Base-by-base conservation (phyloP, 2,888 invertebrate genomes). In the Loripinus fragilis region DNA sequence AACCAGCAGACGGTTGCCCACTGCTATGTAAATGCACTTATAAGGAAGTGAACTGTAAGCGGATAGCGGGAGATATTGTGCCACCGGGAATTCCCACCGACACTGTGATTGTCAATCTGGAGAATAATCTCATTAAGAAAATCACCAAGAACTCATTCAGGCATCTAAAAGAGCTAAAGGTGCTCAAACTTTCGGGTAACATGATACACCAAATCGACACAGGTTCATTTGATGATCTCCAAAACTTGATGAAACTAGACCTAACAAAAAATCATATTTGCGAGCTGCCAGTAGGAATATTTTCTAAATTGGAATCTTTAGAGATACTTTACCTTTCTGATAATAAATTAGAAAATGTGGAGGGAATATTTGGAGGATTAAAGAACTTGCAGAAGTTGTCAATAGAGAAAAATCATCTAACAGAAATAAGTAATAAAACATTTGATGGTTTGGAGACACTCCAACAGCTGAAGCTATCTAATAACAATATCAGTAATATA, bases 271-370 rank as follows among this genome's bases (percentile, higher is more conserved):
- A 86, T 60, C 33, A 70, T 7, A n/a, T 86, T 2, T 41, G 5
- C 0, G 60, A 45, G 12, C 42, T 87, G 12, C 68, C 72, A 25
- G 48, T 65, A 0, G 80, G 78, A 8, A 42, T 80, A 8, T 86
- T 87, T 64, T 45, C 67, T n/a, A 69, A 66, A 25, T 55, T 83
- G 12, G 55, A 25, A 23, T 55, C 65, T 15, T 69, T 87, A 28
- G 70, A 78, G 77, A 70, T 45, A 90, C 94, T 97, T 81, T 96
- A 96, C 87, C 95, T 96, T 41, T 96, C 96, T 20, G 95, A 95
- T 88, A 97, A 97, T 92, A 95, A 95, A 85, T 83, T 94, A 95
- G 17, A 95, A 33, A 30, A 30, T 7, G 33, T 98, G 78, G 96
- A 97, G 89, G 87, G 85, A 10, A 64, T 85, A 17, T 81, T 91